These are phyloP conservation scores for Neodiprion pinetum DNA, from an alignment of 1,140 invertebrate genomes.

Conservation along the genomic window DNA sequence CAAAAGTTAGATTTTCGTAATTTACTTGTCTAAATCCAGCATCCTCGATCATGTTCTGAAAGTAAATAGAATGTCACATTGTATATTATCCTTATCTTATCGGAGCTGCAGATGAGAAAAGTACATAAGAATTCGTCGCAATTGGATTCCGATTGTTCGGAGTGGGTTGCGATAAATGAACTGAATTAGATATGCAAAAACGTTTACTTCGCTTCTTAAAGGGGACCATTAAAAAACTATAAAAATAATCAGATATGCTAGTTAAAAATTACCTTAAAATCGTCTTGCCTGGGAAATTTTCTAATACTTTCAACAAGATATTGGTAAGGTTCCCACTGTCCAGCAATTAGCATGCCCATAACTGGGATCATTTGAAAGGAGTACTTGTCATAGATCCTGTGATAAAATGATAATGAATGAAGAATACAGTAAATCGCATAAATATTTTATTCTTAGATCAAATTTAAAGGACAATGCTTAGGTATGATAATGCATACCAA, in stretches of 20 bases:
- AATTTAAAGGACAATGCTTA: no score
- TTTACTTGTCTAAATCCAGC: constrained; percentile 87
- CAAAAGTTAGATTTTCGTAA: constrained; percentile 91
- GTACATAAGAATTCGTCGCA: constrained; percentile 2
- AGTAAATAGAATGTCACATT: constrained; percentile 27
- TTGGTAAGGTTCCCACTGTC: constrained; percentile 96
- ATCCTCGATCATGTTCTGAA: constrained; percentile 78
- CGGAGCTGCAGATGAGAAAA: constrained; percentile 9
- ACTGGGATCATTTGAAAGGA: constrained; percentile 98
- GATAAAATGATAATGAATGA: constrained; percentile 40
- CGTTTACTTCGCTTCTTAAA: no score
- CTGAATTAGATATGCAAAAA: no score
- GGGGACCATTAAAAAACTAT: no score
- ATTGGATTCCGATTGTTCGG: no score
- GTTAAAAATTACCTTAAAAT: constrained; percentile 70
- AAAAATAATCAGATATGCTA: no score
- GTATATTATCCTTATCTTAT: background rate
- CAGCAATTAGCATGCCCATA: constrained; percentile 92
- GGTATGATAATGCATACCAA: no score
- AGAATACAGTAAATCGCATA: background rate
- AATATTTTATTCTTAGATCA: no score
- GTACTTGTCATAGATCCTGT: constrained; percentile 93
- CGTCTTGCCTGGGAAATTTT: constrained; percentile 93
- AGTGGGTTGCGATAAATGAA: no score
- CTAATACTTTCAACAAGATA: constrained; percentile 98